Conservation (phyloP, 2,888 invertebrate species). For the Meloe dianella region DNA sequence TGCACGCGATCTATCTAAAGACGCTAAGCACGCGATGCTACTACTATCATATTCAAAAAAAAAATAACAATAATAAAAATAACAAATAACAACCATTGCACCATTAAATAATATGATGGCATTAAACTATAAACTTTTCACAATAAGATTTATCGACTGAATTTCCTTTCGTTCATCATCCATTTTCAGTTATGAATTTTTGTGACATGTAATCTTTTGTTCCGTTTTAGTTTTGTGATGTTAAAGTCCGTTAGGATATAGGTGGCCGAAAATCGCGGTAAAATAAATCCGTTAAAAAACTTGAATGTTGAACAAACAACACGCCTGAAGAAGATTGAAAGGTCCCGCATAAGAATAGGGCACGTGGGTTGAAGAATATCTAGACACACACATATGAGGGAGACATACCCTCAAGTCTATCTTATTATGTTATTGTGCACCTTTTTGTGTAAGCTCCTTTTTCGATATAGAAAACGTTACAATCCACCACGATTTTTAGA, state of each 20-base stretch:
- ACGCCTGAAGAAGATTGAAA: constrained; percentile 47
- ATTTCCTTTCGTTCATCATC: background rate
- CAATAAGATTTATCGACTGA: constrained; percentile 11
- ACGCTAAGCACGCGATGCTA: constrained; percentile 27
- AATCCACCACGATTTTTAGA: constrained; percentile 24
- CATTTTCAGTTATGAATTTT: background rate
- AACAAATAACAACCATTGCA: constrained; percentile 6
- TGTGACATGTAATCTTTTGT: background rate
- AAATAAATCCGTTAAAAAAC: constrained; percentile 50
- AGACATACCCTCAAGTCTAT: constrained; percentile 48
- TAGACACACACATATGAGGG: constrained; percentile 28
- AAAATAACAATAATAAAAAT: background rate
- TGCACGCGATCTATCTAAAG: constrained; percentile 27
- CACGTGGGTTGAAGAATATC: constrained; percentile 53
- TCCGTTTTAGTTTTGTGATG: background rate
- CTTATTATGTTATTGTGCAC: constrained; percentile 54
- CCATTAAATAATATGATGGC: constrained; percentile 14
- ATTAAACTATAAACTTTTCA: constrained; percentile 12
- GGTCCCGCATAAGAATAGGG: constrained; percentile 57
- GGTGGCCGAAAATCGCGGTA: constrained; percentile 41
- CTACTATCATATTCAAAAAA: background rate
- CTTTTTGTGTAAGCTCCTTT: constrained; percentile 47
- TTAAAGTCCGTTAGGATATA: constrained; percentile 8
- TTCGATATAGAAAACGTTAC: constrained; percentile 50
- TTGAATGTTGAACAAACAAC: constrained; percentile 44